Evolutionary conservation across 2,113 vertebrate species (phyloP).

Genomic region (Zosterops borbonicus): DNA sequence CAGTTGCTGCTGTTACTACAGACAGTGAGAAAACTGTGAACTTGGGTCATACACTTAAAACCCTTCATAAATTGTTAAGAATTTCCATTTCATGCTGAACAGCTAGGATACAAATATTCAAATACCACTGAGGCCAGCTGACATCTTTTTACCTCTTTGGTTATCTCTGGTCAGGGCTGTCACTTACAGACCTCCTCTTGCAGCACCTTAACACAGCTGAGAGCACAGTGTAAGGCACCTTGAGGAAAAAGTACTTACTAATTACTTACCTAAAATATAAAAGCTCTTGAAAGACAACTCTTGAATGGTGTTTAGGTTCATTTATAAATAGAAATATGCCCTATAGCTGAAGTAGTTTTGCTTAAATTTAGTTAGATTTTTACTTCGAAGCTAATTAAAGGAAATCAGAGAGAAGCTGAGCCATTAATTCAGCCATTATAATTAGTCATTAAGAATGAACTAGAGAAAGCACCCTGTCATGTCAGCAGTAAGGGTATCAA

Average conservation of each 20-base stretch:
- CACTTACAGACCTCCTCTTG: neutral
- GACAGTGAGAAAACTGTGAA: neutral
- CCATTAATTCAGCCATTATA: neutral
- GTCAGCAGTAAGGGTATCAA: neutral
- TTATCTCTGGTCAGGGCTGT: neutral
- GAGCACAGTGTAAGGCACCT: neutral
- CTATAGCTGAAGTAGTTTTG: neutral
- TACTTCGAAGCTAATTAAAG: constrained; percentile 5
- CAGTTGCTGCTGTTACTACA: neutral
- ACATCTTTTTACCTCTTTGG: neutral
- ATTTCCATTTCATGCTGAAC: neutral
- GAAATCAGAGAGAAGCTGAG: constrained; percentile 3
- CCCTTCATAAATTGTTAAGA: neutral
- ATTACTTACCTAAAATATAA: constrained; percentile 7
- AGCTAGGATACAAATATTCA: neutral
- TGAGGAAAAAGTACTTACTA: neutral
- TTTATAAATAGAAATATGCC: constrained; percentile 34
- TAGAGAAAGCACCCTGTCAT: neutral
- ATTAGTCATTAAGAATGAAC: neutral
- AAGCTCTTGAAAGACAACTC: neutral
- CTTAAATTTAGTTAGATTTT: constrained; percentile 29
- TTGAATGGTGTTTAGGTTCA: neutral
- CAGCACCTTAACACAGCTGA: neutral
- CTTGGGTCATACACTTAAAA: neutral
- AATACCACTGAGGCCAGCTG: neutral